Evolutionary conservation across 2,113 vertebrate species (phyloP).

Genomic region (Cairina moschata): DNA sequence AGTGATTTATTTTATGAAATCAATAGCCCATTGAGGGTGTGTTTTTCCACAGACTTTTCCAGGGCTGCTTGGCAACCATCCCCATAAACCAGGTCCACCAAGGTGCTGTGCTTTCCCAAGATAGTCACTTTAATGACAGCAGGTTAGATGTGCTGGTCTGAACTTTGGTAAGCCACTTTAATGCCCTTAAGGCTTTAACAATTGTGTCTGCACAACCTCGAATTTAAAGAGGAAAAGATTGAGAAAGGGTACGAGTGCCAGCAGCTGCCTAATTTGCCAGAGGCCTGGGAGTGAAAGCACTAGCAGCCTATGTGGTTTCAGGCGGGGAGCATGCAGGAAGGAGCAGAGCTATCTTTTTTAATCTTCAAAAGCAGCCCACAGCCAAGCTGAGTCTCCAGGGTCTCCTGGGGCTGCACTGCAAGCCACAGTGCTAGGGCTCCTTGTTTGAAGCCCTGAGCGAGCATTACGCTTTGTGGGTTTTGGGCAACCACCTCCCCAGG

Average conservation of each 20-base stretch:
- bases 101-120: not conserved
- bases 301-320: not conserved
- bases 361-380: not conserved
- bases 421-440: not conserved
- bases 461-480: not conserved
- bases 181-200: not conserved
- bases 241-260: accelerated
- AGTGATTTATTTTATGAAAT: constrained; percentile 30
- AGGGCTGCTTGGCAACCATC: constrained; percentile 3
- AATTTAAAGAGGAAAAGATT: not conserved
- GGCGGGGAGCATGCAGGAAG: accelerated
- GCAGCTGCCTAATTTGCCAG: not conserved
- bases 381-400: not conserved
- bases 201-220: not conserved
- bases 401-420: not conserved
- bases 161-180: constrained; percentile 6
- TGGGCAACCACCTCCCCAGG: not conserved
- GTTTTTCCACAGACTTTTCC: constrained; percentile 35
- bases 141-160: constrained; percentile 26
- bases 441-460: not conserved
- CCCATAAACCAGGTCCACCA: not conserved
- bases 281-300: not conserved
- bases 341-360: not conserved
- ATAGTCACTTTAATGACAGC: constrained; percentile 19
- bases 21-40: constrained; percentile 25